Percentiles rank a stretch among this genome's conserved stretches.
phyloP scores from a whole-genome alignment of 1,140 invertebrate genomes.

The Kradibia gibbosae region DNA sequence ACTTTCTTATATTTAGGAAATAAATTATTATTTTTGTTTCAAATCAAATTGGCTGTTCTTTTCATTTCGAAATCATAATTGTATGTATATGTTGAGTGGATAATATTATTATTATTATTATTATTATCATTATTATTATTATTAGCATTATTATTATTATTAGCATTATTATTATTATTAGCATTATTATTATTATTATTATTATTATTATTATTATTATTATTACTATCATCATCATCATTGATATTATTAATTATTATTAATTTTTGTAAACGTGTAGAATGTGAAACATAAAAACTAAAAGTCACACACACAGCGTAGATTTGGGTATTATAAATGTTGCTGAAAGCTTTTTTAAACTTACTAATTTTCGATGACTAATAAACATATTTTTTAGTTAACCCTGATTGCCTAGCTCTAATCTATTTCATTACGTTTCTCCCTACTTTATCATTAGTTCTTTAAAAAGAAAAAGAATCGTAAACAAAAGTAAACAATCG shows the following conservation, averaged over 20 bases:
- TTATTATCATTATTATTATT: neutral
- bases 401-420: neutral
- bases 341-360: neutral
- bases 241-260: slow-evolving; percentile 14
- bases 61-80: slow-evolving; percentile 49
- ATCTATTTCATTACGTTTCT: slow-evolving; percentile 33
- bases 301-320: neutral
- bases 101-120: too few species aligned
- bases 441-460: slow-evolving; percentile 26
- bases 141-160: neutral
- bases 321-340: neutral
- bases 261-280: slow-evolving; percentile 32
- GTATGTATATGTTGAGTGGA: slow-evolving; percentile 46
- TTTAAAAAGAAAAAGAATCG: neutral
- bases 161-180: neutral
- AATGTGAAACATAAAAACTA: slow-evolving; percentile 20
- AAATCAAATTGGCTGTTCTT: slow-evolving; percentile 51
- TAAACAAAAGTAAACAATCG: slow-evolving; percentile 14
- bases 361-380: neutral
- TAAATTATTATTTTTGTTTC: slow-evolving; percentile 52
- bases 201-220: neutral
- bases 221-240: neutral
- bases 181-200: slow-evolving; percentile 9
- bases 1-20: slow-evolving; percentile 48
- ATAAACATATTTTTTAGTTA: neutral